Percentiles rank a stretch among this genome's conserved stretches.
phyloP scores from a whole-genome alignment of 2,113 vertebrate species.

The Oryzias melastigma region DNA sequence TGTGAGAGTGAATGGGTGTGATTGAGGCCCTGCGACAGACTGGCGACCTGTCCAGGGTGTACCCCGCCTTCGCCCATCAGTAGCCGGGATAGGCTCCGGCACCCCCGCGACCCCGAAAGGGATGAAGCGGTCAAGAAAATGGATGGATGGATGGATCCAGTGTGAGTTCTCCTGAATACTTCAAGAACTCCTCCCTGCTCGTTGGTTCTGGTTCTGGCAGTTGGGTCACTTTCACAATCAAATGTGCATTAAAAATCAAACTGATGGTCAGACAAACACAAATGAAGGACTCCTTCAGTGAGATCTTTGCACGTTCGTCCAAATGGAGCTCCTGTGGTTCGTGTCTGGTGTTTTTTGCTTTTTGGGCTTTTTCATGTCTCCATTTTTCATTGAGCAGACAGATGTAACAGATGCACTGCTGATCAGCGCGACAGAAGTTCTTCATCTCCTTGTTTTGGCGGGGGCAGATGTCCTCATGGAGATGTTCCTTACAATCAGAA shows the following conservation, averaged over 20 bases:
- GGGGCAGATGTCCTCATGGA: constrained; percentile 6
- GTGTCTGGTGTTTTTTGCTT: background rate
- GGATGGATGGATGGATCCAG: background rate
- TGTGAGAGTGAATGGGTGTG: no score
- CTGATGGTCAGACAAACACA: no score
- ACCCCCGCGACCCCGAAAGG: no score
- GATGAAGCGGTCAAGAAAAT: no score
- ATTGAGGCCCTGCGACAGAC: no score
- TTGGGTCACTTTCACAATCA: background rate
- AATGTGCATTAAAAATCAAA: no score
- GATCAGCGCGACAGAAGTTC: constrained; percentile 7
- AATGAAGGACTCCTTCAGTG: background rate
- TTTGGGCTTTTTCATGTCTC: constrained; percentile 1
- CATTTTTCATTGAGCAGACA: background rate
- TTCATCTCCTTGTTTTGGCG: background rate
- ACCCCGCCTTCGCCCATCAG: no score
- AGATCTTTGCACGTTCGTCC: background rate
- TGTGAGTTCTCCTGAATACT: constrained; percentile 1
- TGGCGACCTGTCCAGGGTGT: no score
- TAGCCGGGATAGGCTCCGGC: no score
- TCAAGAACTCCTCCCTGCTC: background rate
- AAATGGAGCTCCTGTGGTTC: background rate
- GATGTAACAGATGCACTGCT: constrained; percentile 12
- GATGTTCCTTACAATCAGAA: background rate
- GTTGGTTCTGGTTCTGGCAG: background rate